A percentile compares a stretch with the other conserved stretches of the same genome.
Evolutionary conservation across 2,888 invertebrate genomes (phyloP).

Genomic region (Apotomis turbidana): DNA sequence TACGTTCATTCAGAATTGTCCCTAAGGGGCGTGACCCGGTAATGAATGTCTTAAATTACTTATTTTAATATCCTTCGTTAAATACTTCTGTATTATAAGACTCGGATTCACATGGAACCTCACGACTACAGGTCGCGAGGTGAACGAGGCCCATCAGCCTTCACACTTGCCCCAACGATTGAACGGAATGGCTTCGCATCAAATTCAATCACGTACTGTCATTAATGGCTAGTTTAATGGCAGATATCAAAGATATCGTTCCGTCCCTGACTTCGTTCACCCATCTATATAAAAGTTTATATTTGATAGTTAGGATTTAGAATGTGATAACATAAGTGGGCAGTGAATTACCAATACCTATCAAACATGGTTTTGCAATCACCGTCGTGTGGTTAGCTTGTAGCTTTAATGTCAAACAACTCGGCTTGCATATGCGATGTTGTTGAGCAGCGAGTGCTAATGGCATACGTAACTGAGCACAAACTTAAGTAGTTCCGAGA

Average conservation of each 20-base stretch:
- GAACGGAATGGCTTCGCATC: conserved; percentile 4
- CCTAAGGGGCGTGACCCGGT: too few species aligned
- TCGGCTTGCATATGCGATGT: conserved; percentile 10
- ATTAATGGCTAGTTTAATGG: conserved; percentile 9
- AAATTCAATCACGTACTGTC: conserved; percentile 3
- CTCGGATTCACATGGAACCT: background rate
- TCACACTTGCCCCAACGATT: background rate
- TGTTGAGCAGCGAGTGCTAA: conserved; percentile 23
- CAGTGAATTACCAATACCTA: background rate
- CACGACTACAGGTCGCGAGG: background rate
- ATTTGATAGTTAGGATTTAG: background rate
- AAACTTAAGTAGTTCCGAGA: conserved; percentile 4
- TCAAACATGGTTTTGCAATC: conserved; percentile 9
- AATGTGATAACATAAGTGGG: background rate
- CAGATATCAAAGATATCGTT: conserved; percentile 1
- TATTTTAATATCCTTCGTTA: too few species aligned
- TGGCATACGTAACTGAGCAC: conserved; percentile 10
- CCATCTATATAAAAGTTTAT: conserved; percentile 1
- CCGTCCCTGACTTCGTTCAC: background rate
- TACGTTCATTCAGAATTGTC: too few species aligned
- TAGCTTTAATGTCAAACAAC: conserved; percentile 23
- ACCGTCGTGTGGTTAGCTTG: conserved; percentile 1
- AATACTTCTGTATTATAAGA: too few species aligned
- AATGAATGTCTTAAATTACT: too few species aligned
- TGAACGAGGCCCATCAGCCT: background rate